phyloP scores from a whole-genome alignment of 2,113 vertebrate genomes.

The Alethe diademata region DNA sequence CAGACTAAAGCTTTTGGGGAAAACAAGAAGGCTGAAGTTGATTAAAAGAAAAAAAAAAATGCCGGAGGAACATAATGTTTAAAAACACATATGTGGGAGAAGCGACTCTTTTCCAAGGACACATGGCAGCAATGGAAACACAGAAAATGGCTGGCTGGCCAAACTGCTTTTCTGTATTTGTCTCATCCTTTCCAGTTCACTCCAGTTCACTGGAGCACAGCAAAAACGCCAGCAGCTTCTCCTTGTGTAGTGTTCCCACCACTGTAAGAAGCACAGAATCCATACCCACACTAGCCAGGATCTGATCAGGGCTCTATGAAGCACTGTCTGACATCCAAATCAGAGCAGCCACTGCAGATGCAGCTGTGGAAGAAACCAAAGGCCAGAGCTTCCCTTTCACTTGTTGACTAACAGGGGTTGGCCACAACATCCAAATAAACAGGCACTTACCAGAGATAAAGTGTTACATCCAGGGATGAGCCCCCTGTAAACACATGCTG shows the following conservation, averaged over 20 bases:
- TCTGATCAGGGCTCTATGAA: fast-evolving
- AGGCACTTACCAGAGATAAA: neutral
- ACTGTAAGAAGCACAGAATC: neutral
- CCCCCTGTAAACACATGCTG: neutral
- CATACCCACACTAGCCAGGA: fast-evolving
- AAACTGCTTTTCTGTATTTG: neutral
- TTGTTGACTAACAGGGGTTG: neutral
- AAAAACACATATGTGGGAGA: neutral
- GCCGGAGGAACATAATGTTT: constrained; percentile 7
- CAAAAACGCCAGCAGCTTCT: neutral
- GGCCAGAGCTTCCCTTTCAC: neutral
- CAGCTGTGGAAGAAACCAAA: neutral
- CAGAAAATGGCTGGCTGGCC: neutral
- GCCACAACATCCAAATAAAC: neutral
- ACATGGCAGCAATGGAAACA: constrained; percentile 15
- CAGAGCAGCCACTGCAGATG: neutral
- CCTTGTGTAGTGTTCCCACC: neutral
- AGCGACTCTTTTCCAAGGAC: neutral
- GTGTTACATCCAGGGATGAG: neutral
- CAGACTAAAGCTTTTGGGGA: constrained; percentile 42
- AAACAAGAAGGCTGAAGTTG: constrained; percentile 46
- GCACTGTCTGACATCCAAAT: neutral
- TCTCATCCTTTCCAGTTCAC: constrained; percentile 3
- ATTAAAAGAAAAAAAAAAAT: constrained; percentile 10
- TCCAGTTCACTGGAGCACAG: neutral